A percentile compares a stretch with the other conserved stretches of the same genome.
These are phyloP conservation scores for Paraplagusia blochii DNA, from an alignment of 2,113 vertebrate species.

Conservation along the genomic window DNA sequence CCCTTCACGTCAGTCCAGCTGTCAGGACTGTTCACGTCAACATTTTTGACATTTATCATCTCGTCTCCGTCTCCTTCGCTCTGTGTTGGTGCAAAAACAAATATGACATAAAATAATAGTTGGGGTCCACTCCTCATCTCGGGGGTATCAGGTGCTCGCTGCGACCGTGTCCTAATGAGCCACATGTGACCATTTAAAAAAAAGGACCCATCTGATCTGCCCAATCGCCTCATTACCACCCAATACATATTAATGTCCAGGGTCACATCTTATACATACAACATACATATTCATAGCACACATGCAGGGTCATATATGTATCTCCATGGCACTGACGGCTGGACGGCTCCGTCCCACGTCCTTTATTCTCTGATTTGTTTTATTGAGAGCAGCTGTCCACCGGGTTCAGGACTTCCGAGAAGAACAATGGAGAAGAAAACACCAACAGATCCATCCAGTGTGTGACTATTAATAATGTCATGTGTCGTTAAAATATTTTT, in stretches of 20 bases:
- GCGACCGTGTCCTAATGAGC: slow-evolving; percentile 66
- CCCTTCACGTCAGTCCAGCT: background rate
- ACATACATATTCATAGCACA: slow-evolving; percentile 74
- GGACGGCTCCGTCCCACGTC: slow-evolving; percentile 35
- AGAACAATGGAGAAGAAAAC: background rate
- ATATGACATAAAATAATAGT: slow-evolving; percentile 51
- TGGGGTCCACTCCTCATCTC: slow-evolving; percentile 50
- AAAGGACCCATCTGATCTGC: slow-evolving; percentile 71
- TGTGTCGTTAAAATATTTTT: background rate
- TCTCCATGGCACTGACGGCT: slow-evolving; percentile 40
- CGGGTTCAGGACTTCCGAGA: background rate
- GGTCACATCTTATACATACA: slow-evolving; percentile 72
- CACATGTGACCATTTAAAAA: slow-evolving; percentile 76
- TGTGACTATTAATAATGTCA: slow-evolving; percentile 3
- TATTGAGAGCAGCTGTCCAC: slow-evolving; percentile 19
- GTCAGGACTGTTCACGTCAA: slow-evolving; percentile 1
- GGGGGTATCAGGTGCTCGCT: slow-evolving; percentile 67
- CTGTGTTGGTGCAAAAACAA: slow-evolving; percentile 4
- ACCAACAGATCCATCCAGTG: background rate
- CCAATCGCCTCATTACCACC: slow-evolving; percentile 71
- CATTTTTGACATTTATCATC: slow-evolving; percentile 9
- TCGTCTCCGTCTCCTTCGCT: background rate
- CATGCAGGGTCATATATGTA: slow-evolving; percentile 63
- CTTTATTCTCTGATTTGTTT: slow-evolving; percentile 37
- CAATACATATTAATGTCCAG: slow-evolving; percentile 77